Evolutionary conservation across 2,113 vertebrate species (phyloP).

Genomic region (Phyllopteryx taeniolatus): DNA sequence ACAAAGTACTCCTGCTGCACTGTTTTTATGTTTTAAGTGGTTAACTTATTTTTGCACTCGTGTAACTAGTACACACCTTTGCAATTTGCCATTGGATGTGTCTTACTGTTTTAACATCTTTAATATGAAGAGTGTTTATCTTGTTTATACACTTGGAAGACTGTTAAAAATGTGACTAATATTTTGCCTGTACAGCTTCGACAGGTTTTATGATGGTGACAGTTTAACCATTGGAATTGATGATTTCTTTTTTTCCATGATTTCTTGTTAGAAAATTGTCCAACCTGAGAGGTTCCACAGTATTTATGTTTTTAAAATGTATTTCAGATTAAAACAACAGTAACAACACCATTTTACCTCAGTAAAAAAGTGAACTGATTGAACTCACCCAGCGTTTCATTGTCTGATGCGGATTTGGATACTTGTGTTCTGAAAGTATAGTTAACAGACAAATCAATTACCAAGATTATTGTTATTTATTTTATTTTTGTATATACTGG

Average conservation of each 20-base stretch:
- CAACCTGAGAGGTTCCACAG: background rate
- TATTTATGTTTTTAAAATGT: background rate
- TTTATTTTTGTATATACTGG: too few relatives aligned
- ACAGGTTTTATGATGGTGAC: too few relatives aligned
- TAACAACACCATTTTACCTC: too few relatives aligned
- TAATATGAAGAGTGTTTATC: too few relatives aligned
- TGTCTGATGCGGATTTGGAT: conserved; percentile 82
- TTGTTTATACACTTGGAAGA: too few relatives aligned
- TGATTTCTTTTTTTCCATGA: too few relatives aligned
- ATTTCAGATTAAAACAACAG: too few relatives aligned
- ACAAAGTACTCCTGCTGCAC: background rate
- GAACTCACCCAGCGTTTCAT: conserved; percentile 82
- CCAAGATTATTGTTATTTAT: background rate
- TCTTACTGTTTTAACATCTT: background rate
- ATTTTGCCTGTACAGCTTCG: too few relatives aligned
- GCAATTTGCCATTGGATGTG: background rate
- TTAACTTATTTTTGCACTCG: background rate
- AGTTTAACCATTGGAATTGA: too few relatives aligned
- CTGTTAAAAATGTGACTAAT: too few relatives aligned
- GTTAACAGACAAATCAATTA: conserved; percentile 10
- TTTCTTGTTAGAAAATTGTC: background rate
- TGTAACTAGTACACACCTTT: too few relatives aligned
- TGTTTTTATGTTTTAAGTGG: background rate
- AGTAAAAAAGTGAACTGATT: background rate
- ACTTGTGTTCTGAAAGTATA: conserved; percentile 70